Base-by-base conservation (phyloP, 2,888 invertebrate genomes). In the Mesoligia furuncula region DNA sequence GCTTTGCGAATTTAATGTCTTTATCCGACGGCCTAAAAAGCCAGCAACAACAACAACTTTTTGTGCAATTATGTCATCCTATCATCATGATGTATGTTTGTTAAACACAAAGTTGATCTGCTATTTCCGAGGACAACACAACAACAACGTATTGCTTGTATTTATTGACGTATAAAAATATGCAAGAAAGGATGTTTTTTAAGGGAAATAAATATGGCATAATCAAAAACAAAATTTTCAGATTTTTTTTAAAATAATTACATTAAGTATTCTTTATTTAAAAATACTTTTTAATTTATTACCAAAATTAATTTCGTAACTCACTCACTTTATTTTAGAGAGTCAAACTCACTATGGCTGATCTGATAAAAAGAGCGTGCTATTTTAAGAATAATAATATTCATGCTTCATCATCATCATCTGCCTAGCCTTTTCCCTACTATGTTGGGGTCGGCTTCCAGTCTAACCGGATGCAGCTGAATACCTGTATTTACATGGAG, bases 21-120 rank as follows among this genome's bases (percentile, higher is more conserved):
- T n/a, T n/a, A n/a, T n/a, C n/a, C n/a, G n/a, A n/a, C n/a, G n/a
- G n/a, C n/a, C n/a, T n/a, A n/a, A n/a, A n/a, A n/a, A n/a, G n/a
- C n/a, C n/a, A n/a, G n/a, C n/a, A n/a, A n/a, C n/a, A n/a, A 65
- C 17, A 42, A 59, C 45, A 15, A 20, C 17, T 39, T 39, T 31
- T 73, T 36, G 48, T 70, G 15, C 20, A 72, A 72, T 36, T 36
- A 51, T 71, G 27, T 31, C 20, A 64, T 48, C 70, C 39, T 62
- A 24, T 13, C 9, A 39, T 69, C 24, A 45, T 45, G 24, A 42
- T 31, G 20, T 39, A n/a, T 71, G 20, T 51, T 72, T 51, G 73
- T 71, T 54, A 27, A 39, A 54, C 4, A 73, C 42, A 17, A 27
- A 15, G 7, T 51, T 24, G 5, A 15, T 54, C 6, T 51, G 39